Percentiles rank a stretch among this genome's conserved stretches.
Conservation (phyloP, 2,888 invertebrate genomes). For the Gryllus longicercus region DNA sequence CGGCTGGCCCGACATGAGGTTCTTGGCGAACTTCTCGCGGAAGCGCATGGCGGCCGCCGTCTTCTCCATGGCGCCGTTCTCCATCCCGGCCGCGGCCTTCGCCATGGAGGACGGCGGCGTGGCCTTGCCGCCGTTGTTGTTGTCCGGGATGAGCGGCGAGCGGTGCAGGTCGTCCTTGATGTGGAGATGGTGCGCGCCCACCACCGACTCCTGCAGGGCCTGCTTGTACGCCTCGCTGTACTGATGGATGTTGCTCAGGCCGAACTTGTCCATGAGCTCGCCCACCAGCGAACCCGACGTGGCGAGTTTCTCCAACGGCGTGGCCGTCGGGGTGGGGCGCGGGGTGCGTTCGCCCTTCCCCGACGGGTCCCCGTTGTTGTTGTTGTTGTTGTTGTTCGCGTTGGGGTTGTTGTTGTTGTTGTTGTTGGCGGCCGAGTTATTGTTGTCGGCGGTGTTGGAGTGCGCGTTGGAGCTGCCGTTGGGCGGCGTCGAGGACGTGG, state of each 20-base stretch:
- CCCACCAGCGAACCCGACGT: conserved; percentile 73
- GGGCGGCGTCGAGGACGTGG: conserved; percentile 44
- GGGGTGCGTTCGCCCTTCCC: conserved; percentile 38
- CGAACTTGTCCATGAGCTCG: conserved; percentile 95
- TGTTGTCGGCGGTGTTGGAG: conserved; percentile 37
- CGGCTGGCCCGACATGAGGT: conserved; percentile 57
- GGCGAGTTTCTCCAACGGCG: conserved; percentile 40
- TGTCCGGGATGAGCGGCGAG: conserved; percentile 40
- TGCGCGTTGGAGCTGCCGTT: conserved; percentile 37
- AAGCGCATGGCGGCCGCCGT: conserved; percentile 62
- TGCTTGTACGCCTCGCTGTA: conserved; percentile 95
- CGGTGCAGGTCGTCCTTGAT: conserved; percentile 33
- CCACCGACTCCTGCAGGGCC: conserved; percentile 86
- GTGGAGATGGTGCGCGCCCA: conserved; percentile 44
- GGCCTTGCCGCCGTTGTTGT: conserved; percentile 39
- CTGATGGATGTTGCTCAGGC: conserved; percentile 88
- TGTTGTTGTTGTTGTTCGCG: neutral
- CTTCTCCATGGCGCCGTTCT: conserved; percentile 52
- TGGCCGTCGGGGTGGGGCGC: conserved; percentile 41
- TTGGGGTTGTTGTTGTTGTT: neutral
- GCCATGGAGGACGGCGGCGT: conserved; percentile 17
- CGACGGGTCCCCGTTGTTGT: conserved; percentile 29
- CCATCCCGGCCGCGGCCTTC: conserved; percentile 34
- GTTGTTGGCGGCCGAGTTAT: conserved; percentile 23
- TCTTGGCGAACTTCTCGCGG: conserved; percentile 73